A percentile compares a stretch with the other conserved stretches of the same genome.
Evolutionary conservation across 2,888 invertebrate species (phyloP).

Genomic region (Eristalis intricaria): DNA sequence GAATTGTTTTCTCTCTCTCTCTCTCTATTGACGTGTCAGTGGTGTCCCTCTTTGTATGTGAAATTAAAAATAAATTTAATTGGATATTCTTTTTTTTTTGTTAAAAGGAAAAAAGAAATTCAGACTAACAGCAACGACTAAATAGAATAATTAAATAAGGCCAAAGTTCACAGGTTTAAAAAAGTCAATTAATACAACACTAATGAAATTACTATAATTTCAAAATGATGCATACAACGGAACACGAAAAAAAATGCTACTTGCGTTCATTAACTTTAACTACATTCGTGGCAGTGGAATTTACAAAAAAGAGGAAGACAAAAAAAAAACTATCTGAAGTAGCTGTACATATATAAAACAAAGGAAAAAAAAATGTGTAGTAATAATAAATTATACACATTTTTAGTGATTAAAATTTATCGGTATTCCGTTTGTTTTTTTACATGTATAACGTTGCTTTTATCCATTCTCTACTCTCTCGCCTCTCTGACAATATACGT

Average conservation of each 20-base stretch:
- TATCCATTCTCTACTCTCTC: slow-evolving; percentile 25
- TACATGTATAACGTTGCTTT: slow-evolving; percentile 60
- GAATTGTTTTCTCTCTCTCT: background rate
- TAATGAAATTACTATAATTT: slow-evolving; percentile 19
- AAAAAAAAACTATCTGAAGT: background rate
- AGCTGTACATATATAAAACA: background rate
- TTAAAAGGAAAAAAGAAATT: background rate
- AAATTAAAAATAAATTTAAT: slow-evolving; percentile 10
- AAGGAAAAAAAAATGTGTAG: background rate
- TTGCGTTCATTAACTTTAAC: background rate
- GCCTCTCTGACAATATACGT: background rate
- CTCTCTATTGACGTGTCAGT: background rate
- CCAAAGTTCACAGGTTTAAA: background rate
- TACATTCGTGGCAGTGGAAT: background rate
- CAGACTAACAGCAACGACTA: background rate
- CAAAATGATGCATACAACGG: slow-evolving; percentile 2
- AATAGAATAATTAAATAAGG: slow-evolving; percentile 8
- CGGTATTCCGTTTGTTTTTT: slow-evolving; percentile 33
- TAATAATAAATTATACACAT: slow-evolving; percentile 26
- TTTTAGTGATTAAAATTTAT: slow-evolving; percentile 62
- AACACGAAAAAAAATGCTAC: background rate
- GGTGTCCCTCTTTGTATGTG: background rate
- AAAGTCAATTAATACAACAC: slow-evolving; percentile 2
- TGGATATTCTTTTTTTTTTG: background rate
- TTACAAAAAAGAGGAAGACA: background rate